Evolutionary conservation across 2,113 vertebrate genomes (phyloP).

Genomic region (Nerophis lumbriciformis): DNA sequence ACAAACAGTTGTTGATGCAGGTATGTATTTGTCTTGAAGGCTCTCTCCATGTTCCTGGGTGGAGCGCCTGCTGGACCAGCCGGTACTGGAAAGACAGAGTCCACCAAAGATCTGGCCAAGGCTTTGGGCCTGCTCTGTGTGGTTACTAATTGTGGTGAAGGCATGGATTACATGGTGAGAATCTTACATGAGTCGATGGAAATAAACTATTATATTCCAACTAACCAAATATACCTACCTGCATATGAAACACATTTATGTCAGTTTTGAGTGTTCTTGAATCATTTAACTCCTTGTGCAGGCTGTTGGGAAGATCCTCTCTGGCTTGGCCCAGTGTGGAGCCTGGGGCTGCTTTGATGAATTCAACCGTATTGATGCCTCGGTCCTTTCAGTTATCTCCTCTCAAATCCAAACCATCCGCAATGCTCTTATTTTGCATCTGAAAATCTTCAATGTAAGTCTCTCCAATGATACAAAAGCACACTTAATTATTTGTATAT

Average conservation of each 20-base stretch:
- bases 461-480: not conserved
- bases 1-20: not conserved
- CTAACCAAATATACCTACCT: not conserved
- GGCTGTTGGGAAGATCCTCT: constrained; percentile 95
- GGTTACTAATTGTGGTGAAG: constrained; percentile 96
- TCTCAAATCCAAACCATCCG: constrained; percentile 95
- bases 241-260: not conserved
- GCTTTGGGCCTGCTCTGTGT: constrained; percentile 91
- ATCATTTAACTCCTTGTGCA: constrained; percentile 37
- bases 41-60: constrained; percentile 93
- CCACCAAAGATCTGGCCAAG: constrained; percentile 95
- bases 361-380: constrained; percentile 94
- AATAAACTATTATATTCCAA: not conserved
- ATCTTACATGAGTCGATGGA: not conserved
- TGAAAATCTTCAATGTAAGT: constrained; percentile 83
- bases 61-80: constrained; percentile 92
- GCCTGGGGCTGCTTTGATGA: constrained; percentile 98
- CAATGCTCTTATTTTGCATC: constrained; percentile 83
- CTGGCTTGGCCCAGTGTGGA: constrained; percentile 91
- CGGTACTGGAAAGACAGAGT: constrained; percentile 95
- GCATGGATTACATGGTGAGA: constrained; percentile 95
- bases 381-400: constrained; percentile 93
- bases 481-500: not conserved
- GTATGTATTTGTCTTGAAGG: constrained; percentile 65
- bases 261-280: constrained; percentile 36